Percentiles rank a stretch among this genome's conserved stretches.
Evolutionary conservation across 1,140 invertebrate species (phyloP).

Genomic region (Bombyx mori): DNA sequence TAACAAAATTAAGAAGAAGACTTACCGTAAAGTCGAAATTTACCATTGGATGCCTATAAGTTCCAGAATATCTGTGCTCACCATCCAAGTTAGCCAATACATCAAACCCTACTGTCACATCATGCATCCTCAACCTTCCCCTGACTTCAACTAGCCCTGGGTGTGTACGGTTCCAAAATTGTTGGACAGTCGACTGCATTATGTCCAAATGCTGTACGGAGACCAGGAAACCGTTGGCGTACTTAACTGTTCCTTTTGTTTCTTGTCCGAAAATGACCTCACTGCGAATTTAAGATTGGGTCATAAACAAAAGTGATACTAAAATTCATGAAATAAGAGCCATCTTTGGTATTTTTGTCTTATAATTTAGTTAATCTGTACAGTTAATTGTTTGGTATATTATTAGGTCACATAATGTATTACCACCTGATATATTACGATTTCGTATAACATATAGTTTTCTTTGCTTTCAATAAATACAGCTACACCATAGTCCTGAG

Average conservation of each 20-base stretch:
- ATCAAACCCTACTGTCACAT: constrained; percentile 22
- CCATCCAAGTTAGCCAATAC: constrained; percentile 12
- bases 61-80: constrained; percentile 13
- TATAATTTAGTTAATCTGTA: no score
- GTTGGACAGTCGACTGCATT: constrained; percentile 11
- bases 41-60: constrained; percentile 15
- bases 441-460: no score
- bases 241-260: constrained; percentile 9
- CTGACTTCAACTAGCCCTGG: constrained; percentile 9
- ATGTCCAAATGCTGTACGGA: constrained; percentile 21
- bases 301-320: no score
- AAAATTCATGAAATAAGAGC: no score
- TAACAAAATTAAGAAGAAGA: background rate
- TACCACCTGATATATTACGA: no score
- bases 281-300: constrained; percentile 10
- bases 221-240: constrained; percentile 17
- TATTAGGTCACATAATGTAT: no score
- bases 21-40: constrained; percentile 21
- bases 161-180: constrained; percentile 16
- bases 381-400: no score
- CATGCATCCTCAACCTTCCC: constrained; percentile 18
- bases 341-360: no score
- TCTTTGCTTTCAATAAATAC: no score
- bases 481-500: no score
- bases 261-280: constrained; percentile 12